phyloP scores from a whole-genome alignment of 35 echinoderm and acorn worm species.

The Lytechinus pictus region DNA sequence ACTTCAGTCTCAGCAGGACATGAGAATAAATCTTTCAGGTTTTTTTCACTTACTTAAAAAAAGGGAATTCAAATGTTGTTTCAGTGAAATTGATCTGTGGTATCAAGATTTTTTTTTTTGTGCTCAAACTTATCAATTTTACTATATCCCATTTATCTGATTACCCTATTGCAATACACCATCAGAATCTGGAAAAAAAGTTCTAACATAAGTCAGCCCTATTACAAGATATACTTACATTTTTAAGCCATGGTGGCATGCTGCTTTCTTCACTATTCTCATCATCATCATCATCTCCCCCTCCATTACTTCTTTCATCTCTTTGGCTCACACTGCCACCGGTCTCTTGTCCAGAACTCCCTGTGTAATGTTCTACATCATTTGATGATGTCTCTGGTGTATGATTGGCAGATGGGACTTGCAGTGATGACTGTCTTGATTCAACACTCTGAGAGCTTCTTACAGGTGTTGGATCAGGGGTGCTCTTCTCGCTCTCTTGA shows the following conservation, averaged over 20 bases:
- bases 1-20: too few species aligned
- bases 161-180: too few species aligned
- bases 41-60: too few species aligned
- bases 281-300: not conserved
- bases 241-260: constrained; percentile 78
- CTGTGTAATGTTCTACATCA: constrained; percentile 55
- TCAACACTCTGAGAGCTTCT: constrained; percentile 1
- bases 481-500: constrained; percentile 47
- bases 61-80: too few species aligned
- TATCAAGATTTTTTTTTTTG: too few species aligned
- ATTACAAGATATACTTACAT: constrained; percentile 58
- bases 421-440: not conserved
- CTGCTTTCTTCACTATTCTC: constrained; percentile 47
- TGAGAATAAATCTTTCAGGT: too few species aligned
- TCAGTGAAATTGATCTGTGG: too few species aligned
- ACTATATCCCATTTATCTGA: too few species aligned
- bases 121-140: too few species aligned
- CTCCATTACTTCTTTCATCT: not conserved
- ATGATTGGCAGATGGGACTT: not conserved
- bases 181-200: too few species aligned
- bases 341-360: constrained; percentile 6
- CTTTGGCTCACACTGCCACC: constrained; percentile 10
- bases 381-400: not conserved
- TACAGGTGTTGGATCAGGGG: constrained; percentile 52
- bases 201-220: too few species aligned